These are phyloP conservation scores for Ciona savignyi DNA, from an alignment of 23 tunicate genomes.

Conservation along the genomic window DNA sequence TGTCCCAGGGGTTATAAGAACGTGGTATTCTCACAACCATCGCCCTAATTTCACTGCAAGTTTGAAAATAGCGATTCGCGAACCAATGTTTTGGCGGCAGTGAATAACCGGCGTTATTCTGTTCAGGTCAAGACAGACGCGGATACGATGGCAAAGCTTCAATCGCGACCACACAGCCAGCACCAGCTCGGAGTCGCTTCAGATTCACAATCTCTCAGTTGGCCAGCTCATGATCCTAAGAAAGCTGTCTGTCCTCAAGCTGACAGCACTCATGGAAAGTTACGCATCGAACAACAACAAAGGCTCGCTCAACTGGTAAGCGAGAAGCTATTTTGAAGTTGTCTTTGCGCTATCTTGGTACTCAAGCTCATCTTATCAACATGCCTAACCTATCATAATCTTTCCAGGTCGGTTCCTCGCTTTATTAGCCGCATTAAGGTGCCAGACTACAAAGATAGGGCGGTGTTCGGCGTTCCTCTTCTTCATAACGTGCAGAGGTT, in stretches of 20 bases:
- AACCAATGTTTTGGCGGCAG: not conserved
- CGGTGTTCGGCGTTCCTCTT: conserved; percentile 87
- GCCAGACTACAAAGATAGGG: conserved; percentile 71
- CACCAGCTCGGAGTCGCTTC: conserved; percentile 16
- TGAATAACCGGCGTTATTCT: not conserved
- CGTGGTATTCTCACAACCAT: not conserved
- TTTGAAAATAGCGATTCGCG: not conserved
- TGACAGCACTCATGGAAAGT: conserved; percentile 85
- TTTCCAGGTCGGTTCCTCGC: conserved; percentile 79
- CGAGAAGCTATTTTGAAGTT: not conserved
- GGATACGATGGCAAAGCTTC: conserved; percentile 12
- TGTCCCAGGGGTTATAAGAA: not conserved
- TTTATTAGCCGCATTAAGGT: conserved; percentile 67
- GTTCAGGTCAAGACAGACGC: not conserved
- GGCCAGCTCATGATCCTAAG: conserved; percentile 86
- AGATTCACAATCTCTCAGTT: conserved; percentile 64
- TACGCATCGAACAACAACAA: conserved; percentile 59
- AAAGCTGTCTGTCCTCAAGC: conserved; percentile 55
- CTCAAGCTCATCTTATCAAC: not conserved
- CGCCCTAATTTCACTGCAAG: too few relatives aligned
- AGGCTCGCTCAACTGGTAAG: conserved; percentile 63
- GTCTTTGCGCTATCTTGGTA: not conserved
- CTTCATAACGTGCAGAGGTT: conserved; percentile 48
- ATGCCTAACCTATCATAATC: not conserved
- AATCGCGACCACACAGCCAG: conserved; percentile 18